phyloP scores from a whole-genome alignment of 2,888 invertebrate genomes.

The Sympetrum striolatum region DNA sequence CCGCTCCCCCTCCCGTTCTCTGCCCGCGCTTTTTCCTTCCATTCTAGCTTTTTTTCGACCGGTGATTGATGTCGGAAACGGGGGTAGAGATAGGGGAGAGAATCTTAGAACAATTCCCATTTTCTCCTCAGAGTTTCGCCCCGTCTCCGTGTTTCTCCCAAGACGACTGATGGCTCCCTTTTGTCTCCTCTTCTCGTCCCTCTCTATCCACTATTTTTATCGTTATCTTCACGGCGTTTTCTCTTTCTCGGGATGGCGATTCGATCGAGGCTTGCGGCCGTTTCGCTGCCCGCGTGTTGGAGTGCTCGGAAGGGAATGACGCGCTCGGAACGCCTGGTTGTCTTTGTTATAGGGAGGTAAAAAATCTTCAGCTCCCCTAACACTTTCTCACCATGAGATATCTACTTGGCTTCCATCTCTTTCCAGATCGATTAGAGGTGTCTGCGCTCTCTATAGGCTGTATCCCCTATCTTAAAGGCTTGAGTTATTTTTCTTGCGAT shows the following conservation, averaged over 20 bases:
- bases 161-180: not conserved
- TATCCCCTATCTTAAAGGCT: no score
- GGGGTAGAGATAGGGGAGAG: not conserved
- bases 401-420: not conserved
- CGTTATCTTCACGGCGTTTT: not conserved
- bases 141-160: not conserved
- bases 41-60: not conserved
- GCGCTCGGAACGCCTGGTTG: not conserved
- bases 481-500: no score
- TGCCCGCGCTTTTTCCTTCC: not conserved
- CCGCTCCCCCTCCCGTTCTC: not conserved
- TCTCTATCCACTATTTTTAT: not conserved
- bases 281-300: not conserved
- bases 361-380: not conserved
- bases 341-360: not conserved
- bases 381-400: not conserved
- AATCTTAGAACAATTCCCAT: slow-evolving; percentile 16
- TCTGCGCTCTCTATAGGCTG: not conserved
- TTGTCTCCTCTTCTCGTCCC: not conserved
- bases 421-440: not conserved
- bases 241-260: not conserved
- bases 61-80: not conserved
- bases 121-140: not conserved
- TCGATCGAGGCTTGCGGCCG: not conserved
- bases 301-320: not conserved